Percentiles rank a stretch among this genome's conserved stretches.
Evolutionary conservation across 2,797 vertebrate genomes (phyloP).

Genomic region (Sebastiscus albofasciatus): DNA sequence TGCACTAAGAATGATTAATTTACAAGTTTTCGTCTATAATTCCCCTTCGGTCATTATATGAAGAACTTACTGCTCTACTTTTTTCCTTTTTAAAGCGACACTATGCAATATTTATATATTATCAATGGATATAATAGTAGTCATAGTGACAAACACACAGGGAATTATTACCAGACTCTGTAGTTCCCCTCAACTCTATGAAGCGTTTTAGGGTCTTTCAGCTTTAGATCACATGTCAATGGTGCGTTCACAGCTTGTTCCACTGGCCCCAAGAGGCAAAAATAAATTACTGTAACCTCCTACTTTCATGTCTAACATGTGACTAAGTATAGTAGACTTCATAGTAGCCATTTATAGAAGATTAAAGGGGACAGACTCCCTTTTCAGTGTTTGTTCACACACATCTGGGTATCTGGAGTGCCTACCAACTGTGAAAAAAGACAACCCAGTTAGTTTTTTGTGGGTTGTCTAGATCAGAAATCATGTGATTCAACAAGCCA

Average conservation of each 20-base stretch:
- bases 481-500: too few species aligned
- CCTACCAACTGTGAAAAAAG: too few species aligned
- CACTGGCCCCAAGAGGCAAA: background rate
- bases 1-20: background rate
- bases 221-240: background rate
- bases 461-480: too few species aligned
- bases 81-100: background rate
- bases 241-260: background rate
- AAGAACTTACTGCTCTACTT: background rate
- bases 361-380: background rate
- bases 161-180: background rate
- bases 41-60: background rate
- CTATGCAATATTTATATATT: background rate
- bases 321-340: background rate
- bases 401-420: too few species aligned
- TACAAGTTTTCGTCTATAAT: background rate
- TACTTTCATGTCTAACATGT: background rate
- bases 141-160: background rate
- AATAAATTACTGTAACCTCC: background rate
- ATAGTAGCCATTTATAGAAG: background rate
- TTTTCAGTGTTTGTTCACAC: too few species aligned
- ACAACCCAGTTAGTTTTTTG: too few species aligned
- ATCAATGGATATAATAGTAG: background rate
- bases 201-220: background rate
- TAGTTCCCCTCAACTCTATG: background rate